Evolutionary conservation across 1,140 invertebrate species (phyloP).

Genomic region (Bombus confusus): DNA sequence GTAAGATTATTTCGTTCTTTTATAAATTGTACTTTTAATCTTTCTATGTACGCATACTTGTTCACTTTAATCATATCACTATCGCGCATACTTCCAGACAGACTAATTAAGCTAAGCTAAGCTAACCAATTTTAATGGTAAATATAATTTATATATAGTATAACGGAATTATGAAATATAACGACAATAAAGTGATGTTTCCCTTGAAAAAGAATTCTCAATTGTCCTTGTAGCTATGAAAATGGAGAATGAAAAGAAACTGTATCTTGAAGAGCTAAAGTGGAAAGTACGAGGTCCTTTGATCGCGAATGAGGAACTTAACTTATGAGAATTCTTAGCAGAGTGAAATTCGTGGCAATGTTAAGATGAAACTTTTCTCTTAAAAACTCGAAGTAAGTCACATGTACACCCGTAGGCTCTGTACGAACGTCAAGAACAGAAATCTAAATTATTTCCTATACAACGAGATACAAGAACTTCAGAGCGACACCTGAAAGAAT

Average conservation of each 20-base stretch:
- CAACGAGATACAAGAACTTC: not conserved
- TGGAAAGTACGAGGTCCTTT: conserved; percentile 7
- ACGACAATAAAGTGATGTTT: not conserved
- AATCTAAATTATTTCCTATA: not conserved
- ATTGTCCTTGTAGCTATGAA: not conserved
- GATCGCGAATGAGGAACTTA: not conserved
- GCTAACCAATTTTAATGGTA: too few relatives aligned
- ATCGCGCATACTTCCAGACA: not conserved
- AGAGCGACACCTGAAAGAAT: not conserved
- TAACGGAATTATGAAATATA: not conserved
- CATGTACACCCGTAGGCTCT: not conserved
- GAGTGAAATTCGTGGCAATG: not conserved
- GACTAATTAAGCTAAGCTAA: not conserved
- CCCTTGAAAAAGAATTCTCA: not conserved
- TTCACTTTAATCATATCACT: not conserved
- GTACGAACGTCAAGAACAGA: not conserved
- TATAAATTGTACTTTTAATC: not conserved
- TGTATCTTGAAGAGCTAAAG: not conserved
- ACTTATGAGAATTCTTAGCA: not conserved
- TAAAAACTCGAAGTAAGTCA: not conserved
- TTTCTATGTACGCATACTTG: not conserved
- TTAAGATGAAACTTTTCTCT: not conserved
- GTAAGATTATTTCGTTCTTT: not conserved
- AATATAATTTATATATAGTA: too few relatives aligned
- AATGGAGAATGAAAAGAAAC: not conserved